Evolutionary conservation across 2,888 invertebrate genomes (phyloP), one percentile per base, ranked within the genome.

Genomic region (Eledone cirrhosa): DNA sequence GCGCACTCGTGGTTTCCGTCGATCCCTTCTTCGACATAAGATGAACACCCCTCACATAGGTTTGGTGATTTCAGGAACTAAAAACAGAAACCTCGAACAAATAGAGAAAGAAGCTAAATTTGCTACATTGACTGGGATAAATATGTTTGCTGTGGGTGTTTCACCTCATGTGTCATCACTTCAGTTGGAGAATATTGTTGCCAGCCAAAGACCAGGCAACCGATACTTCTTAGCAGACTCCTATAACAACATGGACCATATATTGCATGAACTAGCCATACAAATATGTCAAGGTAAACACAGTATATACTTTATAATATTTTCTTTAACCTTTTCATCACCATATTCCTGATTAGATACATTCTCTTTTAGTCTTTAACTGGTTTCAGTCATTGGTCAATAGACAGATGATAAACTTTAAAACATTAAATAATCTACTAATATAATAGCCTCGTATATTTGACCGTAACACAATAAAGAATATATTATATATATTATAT

Each of bases 271-370:
- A 53, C 81, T 87, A 1, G 85, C 86, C 5, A 80, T 86, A 24
- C 83, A 88, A 75, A 81, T 86, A 5, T 89, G 89, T 78, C 78
- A 83, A 80, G 84, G 88, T 88, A 83, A 80, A 74, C 69, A n/a
- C n/a, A n/a, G n/a, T n/a, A 8, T 19, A 19, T 47, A 48, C 41
- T 22, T 69, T 3, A 29, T 48, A 19, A 11, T 7, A 14, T 27
- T 69, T 48, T 47, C 48, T 48, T 1, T 29, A n/a, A n/a, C n/a
- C n/a, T n/a, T n/a, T n/a, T n/a, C n/a, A n/a, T n/a, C n/a, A n/a
- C n/a, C n/a, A n/a, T n/a, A n/a, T n/a, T n/a, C n/a, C n/a, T n/a
- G n/a, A n/a, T n/a, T n/a, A n/a, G n/a, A n/a, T n/a, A n/a, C n/a
- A n/a, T n/a, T n/a, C n/a, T n/a, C n/a, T n/a, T n/a, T n/a, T n/a